Base-by-base conservation (phyloP, 2,113 vertebrate genomes). In the Crotophaga sulcirostris region DNA sequence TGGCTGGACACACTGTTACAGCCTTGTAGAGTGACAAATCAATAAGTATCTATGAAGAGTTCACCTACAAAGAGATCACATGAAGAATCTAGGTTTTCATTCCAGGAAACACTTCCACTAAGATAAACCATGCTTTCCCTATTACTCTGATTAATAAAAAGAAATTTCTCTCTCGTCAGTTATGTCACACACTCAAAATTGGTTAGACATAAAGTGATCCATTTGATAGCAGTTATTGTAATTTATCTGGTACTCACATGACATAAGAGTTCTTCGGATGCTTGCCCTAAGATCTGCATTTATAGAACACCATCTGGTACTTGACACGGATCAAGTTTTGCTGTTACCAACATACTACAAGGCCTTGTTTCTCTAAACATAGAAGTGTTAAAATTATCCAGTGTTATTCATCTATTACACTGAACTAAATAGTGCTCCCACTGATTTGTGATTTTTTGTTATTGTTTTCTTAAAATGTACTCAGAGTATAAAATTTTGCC, bases 301-400 rank as follows among this genome's bases (percentile, higher is more conserved):
- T 96, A 95, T 96, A 96, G 96, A 96, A 92, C 76, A 73, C 92
- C 94, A 96, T 84, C 92, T 96, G 94, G 93, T 89, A 78, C 90
- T 96, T 89, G 88, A 75, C 64, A 60, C 3, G 38, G 86, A 95
- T 56, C 72, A 78, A 95, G 80, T 95, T 96, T 91, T 89, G 76
- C 86, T 89, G 67, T 75, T 87, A 64, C 90, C 85, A 86, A 87
- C 54, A 25, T 29, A 78, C 83, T 89, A 92, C n/a, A 68, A 83
- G 90, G 83, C 80, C 90, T 84, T 79, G 73, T 66, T 94, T 75
- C 40, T 67, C 96, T 95, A 96, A 97, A 96, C 95, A 97, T 63
- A 96, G 88, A 94, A 68, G 26, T 0, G 73, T 87, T 92, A 96
- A 88, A 96, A 92, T 94, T 96, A 96, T 84, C 86, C 76, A 75